Base-by-base conservation (phyloP, 23 tunicate genomes). In the Halocynthia aurantium region DNA sequence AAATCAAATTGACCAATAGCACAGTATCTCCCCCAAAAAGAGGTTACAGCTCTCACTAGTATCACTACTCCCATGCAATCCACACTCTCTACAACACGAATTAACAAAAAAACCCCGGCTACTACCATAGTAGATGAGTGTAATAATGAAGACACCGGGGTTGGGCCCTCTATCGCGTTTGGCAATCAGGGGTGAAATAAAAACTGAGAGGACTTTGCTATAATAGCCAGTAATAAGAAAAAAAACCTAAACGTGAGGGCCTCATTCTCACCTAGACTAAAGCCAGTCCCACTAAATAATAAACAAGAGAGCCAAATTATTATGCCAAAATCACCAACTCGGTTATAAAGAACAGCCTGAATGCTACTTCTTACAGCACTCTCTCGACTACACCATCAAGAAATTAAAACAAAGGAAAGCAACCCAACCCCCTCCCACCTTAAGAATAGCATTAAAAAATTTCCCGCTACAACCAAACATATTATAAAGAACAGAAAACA, bases 91-190 rank as follows among this genome's bases (percentile, higher is more conserved):
- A 12, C 8, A n/a, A 74, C 17, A 15, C 67, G 67, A 74, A 74
- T 74, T 11, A 74, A 74, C 6, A 74, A 74, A 74, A 74, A 74
- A 6, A 74, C 78, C 22, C 78, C 6, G 53, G 78, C 78, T 53
- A 74, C 78, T 53, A 74, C 78, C 57, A 74, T 74, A 53, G 78
- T 74, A 11, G 66, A 53, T 0, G 78, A 74, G 6, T 74, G 78
- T 74, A 74, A 55, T 53, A 74, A 55, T 7, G 78, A 74, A 74
- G 78, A 74, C 0, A 74, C 78, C 8, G 78, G 78, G 5, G 78
- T 74, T 55, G 78, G 78, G 5, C 78, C 22, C 57, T 74, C 78
- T 55, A 74, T 74, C 53, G 78, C 78, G 53, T 74, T 74, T 53
- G 78, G 78, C 6, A 74, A 74, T 6, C 78, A 74, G 2, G 78